Evolutionary conservation across 2,888 invertebrate genomes (phyloP).

Genomic region (Drosophila trichaetosa): DNA sequence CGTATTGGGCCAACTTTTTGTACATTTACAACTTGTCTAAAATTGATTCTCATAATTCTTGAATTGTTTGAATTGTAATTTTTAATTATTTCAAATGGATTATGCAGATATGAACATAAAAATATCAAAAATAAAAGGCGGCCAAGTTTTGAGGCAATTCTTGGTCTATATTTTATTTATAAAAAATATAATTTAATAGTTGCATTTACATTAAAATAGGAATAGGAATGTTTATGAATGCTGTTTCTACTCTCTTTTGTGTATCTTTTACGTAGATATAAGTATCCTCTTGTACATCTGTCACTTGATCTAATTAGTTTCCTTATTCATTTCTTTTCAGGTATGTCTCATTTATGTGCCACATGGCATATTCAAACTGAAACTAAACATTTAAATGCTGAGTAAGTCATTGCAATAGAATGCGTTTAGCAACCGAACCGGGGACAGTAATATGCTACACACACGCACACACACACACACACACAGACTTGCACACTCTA

Average conservation of each 20-base stretch:
- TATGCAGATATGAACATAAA: not conserved
- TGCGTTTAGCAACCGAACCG: constrained; percentile 20
- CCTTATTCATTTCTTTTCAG: constrained; percentile 37
- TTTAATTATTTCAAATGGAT: not conserved
- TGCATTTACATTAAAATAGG: not conserved
- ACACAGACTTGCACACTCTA: not conserved
- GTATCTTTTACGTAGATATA: not conserved
- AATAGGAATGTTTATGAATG: not conserved
- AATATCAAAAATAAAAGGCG: not conserved
- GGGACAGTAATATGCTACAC: constrained; percentile 13
- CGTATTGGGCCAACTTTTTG: not conserved
- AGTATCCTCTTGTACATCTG: not conserved
- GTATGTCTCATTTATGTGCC: constrained; percentile 43
- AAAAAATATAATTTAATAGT: not conserved
- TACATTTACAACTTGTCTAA: not conserved
- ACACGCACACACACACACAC: not conserved
- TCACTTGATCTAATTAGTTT: constrained; percentile 29
- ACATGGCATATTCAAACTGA: not conserved
- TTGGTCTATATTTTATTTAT: not conserved
- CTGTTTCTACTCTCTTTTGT: not conserved
- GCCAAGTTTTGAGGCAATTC: too few species aligned
- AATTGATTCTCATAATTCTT: not conserved
- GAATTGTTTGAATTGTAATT: not conserved
- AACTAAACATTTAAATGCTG: constrained; percentile 35
- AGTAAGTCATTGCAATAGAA: constrained; percentile 62